These are phyloP conservation scores for Gandaritis pyraliata DNA, from an alignment of 2,888 invertebrate species.

Conservation along the genomic window DNA sequence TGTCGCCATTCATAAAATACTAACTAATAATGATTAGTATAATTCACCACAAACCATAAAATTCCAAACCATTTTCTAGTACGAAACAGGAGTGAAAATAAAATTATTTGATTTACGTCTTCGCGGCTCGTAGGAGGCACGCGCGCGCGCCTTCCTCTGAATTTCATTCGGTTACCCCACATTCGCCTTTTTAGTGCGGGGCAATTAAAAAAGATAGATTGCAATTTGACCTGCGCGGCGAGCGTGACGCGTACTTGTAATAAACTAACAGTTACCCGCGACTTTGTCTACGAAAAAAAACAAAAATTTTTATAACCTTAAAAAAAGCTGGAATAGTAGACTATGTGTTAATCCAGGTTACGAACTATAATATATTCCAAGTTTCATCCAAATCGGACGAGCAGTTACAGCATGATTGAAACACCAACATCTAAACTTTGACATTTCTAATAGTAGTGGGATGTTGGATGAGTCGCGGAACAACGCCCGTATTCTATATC, in stretches of 20 bases:
- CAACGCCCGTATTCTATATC: background rate
- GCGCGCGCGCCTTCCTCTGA: constrained; percentile 71
- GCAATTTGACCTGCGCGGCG: constrained; percentile 79
- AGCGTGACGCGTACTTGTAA: constrained; percentile 80
- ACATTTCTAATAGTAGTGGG: too few relatives aligned
- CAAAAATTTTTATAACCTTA: too few relatives aligned
- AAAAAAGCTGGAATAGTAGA: too few relatives aligned
- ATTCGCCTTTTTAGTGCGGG: constrained; percentile 71
- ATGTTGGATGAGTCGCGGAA: background rate
- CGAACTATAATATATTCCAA: too few relatives aligned
- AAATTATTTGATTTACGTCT: constrained; percentile 69
- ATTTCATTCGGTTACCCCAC: constrained; percentile 67
- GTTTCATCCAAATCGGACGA: too few relatives aligned
- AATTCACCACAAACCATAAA: background rate
- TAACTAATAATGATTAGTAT: background rate
- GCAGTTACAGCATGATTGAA: too few relatives aligned
- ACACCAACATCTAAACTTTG: too few relatives aligned
- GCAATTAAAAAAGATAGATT: constrained; percentile 83
- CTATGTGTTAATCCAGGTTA: too few relatives aligned
- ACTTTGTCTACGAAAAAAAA: too few relatives aligned
- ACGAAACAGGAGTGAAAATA: constrained; percentile 66
- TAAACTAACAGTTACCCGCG: too few relatives aligned
- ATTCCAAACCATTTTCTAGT: constrained; percentile 49
- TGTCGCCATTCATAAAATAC: too few relatives aligned
- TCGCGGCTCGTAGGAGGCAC: constrained; percentile 57